A percentile compares a stretch with the other conserved stretches of the same genome.
Evolutionary conservation across 2,888 invertebrate genomes (phyloP).

Genomic region (Buathra laborator): DNA sequence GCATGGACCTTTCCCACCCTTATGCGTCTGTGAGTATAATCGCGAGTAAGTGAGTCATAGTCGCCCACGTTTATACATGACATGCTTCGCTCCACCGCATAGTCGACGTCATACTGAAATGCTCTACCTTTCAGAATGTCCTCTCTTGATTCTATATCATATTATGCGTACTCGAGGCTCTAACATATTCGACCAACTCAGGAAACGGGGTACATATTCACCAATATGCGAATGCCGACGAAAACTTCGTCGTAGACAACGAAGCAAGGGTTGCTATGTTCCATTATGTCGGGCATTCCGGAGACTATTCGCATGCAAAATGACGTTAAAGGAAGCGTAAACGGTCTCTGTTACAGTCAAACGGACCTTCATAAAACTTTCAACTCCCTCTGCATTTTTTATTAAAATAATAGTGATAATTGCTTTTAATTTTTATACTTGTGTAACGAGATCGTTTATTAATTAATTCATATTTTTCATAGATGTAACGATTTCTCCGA

Average conservation of each 20-base stretch:
- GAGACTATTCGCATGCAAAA: background rate
- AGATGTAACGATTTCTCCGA: too few relatives aligned
- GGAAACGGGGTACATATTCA: background rate
- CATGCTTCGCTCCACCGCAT: constrained; percentile 16
- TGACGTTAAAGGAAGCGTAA: background rate
- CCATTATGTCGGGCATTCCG: background rate
- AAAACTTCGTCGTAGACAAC: background rate
- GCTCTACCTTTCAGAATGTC: background rate
- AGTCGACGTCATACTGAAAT: constrained; percentile 21
- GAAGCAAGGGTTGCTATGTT: background rate
- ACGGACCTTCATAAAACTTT: too few relatives aligned
- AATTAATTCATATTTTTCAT: too few relatives aligned
- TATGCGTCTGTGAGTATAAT: constrained; percentile 36
- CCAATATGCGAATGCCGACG: background rate
- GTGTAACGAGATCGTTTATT: too few relatives aligned
- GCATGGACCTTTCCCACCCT: constrained; percentile 26
- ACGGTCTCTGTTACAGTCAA: too few relatives aligned
- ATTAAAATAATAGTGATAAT: too few relatives aligned
- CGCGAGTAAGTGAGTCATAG: constrained; percentile 50
- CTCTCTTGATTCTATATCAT: background rate
- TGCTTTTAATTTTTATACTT: too few relatives aligned
- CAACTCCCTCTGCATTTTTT: too few relatives aligned
- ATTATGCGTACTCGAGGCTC: background rate
- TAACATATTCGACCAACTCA: too few relatives aligned
- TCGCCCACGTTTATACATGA: constrained; percentile 15